These are phyloP conservation scores for Pelobates fuscus DNA, from an alignment of 2,113 vertebrate genomes.

Conservation along the genomic window DNA sequence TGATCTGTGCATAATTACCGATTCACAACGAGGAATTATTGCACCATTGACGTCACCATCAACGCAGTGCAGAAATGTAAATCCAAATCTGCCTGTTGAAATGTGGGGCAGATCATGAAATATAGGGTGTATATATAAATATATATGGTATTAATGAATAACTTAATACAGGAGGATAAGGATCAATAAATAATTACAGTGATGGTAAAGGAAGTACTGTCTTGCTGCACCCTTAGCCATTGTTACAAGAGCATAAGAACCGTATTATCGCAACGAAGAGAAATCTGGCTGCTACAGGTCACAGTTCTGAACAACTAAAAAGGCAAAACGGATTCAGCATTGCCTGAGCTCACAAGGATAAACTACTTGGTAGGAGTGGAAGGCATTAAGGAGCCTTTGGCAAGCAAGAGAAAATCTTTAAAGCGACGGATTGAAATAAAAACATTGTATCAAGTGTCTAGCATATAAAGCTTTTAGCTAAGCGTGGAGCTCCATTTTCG, in stretches of 20 bases:
- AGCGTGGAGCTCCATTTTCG: not conserved
- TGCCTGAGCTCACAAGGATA: slow-evolving; percentile 20
- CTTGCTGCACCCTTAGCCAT: not conserved
- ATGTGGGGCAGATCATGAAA: too few relatives aligned
- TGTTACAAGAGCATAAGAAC: not conserved
- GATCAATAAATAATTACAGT: not conserved
- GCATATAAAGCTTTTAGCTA: slow-evolving; percentile 24
- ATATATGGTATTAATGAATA: too few relatives aligned
- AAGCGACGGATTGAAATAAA: slow-evolving; percentile 31
- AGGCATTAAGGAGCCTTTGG: slow-evolving; percentile 5
- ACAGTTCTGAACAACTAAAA: slow-evolving; percentile 24
- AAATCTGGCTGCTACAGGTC: not conserved
- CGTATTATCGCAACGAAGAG: slow-evolving; percentile 5
- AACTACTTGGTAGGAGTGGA: slow-evolving; percentile 1
- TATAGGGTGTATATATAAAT: too few relatives aligned
- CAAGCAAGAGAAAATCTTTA: slow-evolving; percentile 22
- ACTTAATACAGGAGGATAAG: not conserved
- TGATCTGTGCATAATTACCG: too few relatives aligned
- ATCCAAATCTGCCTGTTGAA: too few relatives aligned
- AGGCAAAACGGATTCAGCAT: slow-evolving; percentile 18
- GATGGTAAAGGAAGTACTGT: not conserved
- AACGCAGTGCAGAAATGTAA: too few relatives aligned
- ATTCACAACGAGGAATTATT: too few relatives aligned
- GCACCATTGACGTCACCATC: too few relatives aligned
- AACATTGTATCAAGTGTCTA: slow-evolving; percentile 16